A percentile compares a stretch with the other conserved stretches of the same genome.
phyloP scores from a whole-genome alignment of 2,797 vertebrate species.

The Protonibea diacanthus region DNA sequence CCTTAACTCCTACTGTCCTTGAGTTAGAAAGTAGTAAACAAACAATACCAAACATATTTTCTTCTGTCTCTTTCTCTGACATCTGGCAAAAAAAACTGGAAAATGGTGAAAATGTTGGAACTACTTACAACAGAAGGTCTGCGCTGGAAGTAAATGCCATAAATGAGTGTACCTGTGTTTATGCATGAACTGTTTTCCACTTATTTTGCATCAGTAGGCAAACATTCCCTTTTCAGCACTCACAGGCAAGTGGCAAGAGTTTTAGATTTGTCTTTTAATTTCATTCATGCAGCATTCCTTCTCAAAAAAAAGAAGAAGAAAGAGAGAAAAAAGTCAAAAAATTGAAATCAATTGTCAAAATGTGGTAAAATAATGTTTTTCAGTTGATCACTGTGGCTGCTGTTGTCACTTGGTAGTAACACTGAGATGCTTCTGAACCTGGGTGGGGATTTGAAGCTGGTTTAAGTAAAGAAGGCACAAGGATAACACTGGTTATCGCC shows the following conservation, averaged over 20 bases:
- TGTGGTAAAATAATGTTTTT: neutral
- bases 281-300: neutral
- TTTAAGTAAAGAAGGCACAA: slow-evolving; percentile 71
- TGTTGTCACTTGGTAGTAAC: neutral
- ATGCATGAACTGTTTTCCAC: neutral
- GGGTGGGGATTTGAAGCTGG: slow-evolving; percentile 72
- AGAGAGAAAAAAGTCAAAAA: no score
- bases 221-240: neutral
- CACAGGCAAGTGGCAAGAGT: neutral
- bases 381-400: neutral
- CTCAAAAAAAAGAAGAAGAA: neutral
- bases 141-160: neutral
- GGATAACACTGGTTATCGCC: slow-evolving; percentile 79
- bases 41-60: slow-evolving; percentile 4
- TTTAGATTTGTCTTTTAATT: neutral
- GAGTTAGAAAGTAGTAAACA: slow-evolving; percentile 36
- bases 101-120: neutral
- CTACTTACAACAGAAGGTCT: neutral
- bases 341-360: neutral
- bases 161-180: neutral
- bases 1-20: slow-evolving; percentile 59
- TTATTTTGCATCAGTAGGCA: neutral
- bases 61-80: neutral
- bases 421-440: slow-evolving; percentile 32
- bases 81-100: neutral